phyloP scores from a whole-genome alignment of 2,797 vertebrate genomes.

The Pagetopsis macropterus region DNA sequence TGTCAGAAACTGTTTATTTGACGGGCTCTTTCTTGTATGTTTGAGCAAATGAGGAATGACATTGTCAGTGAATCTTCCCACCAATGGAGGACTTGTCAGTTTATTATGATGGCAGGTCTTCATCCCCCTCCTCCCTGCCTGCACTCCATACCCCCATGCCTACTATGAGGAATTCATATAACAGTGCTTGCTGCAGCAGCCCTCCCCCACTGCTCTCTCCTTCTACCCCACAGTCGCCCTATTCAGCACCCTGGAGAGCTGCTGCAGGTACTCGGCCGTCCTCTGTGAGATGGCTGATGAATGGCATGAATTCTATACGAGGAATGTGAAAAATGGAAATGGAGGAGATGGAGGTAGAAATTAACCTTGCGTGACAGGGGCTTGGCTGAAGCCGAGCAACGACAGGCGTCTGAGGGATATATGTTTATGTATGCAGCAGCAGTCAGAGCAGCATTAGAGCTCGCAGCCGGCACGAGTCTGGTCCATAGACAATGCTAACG shows the following conservation, averaged over 20 bases:
- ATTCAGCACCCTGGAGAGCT: conserved; percentile 87
- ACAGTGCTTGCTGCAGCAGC: conserved; percentile 70
- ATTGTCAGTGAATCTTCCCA: conserved; percentile 42
- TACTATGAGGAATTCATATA: conserved; percentile 71
- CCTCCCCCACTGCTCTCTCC: conserved; percentile 46
- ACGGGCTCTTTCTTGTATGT: conserved; percentile 13
- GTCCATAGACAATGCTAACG: conserved; percentile 71
- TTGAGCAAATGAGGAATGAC: conserved; percentile 25
- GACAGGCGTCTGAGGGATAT: conserved; percentile 68
- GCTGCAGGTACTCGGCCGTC: conserved; percentile 79
- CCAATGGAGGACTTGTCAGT: conserved; percentile 61
- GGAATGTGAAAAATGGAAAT: conserved; percentile 62
- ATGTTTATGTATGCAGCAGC: conserved; percentile 72
- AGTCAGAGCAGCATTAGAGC: conserved; percentile 61
- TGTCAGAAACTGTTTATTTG: conserved; percentile 13
- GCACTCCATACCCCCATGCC: conserved; percentile 60
- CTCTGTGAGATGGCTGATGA: conserved; percentile 75
- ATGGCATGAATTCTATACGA: conserved; percentile 63
- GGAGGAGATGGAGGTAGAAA: conserved; percentile 42
- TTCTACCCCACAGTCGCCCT: conserved; percentile 65
- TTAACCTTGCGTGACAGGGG: conserved; percentile 70
- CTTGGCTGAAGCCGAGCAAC: conserved; percentile 59
- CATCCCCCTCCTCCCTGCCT: conserved; percentile 38
- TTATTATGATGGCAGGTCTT: conserved; percentile 56
- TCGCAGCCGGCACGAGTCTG: conserved; percentile 64